A percentile compares a stretch with the other conserved stretches of the same genome.
phyloP scores from a whole-genome alignment of 2,888 invertebrate genomes.

The Exephanes ischioxanthus region DNA sequence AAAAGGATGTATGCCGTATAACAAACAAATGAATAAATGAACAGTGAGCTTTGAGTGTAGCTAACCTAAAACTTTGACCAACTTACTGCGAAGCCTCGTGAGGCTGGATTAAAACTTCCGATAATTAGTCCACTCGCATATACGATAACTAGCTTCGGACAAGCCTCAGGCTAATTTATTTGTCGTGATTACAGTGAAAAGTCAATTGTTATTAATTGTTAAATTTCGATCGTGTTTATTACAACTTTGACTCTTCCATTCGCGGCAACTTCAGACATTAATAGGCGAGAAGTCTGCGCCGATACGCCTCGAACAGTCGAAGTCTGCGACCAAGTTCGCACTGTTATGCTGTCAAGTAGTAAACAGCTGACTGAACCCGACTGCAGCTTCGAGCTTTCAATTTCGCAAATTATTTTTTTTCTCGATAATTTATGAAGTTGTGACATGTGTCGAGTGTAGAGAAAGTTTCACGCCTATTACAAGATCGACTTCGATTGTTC shows the following conservation, averaged over 20 bases:
- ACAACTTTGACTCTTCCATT: not conserved
- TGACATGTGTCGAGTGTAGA: not conserved
- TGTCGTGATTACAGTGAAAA: not conserved
- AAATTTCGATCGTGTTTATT: not conserved
- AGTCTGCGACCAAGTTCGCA: not conserved
- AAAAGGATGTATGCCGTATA: not conserved
- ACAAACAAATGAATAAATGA: not conserved
- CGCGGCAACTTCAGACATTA: not conserved
- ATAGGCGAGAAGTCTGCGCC: not conserved
- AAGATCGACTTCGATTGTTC: not conserved
- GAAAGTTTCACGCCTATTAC: not conserved
- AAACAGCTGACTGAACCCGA: not conserved
- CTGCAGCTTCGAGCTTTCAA: not conserved
- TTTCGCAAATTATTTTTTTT: not conserved
- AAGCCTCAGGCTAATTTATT: not conserved
- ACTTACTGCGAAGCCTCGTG: not conserved
- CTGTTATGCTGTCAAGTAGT: slow-evolving; percentile 2
- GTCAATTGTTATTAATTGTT: not conserved
- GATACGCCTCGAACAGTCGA: not conserved
- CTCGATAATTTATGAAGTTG: not conserved
- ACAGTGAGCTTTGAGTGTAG: not conserved
- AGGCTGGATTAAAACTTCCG: not conserved
- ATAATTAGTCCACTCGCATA: not conserved
- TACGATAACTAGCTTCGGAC: not conserved
- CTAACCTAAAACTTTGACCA: not conserved